A percentile compares a stretch with the other conserved stretches of the same genome.
phyloP scores from a whole-genome alignment of 2,113 vertebrate genomes.

The Epinephelus fuscoguttatus region DNA sequence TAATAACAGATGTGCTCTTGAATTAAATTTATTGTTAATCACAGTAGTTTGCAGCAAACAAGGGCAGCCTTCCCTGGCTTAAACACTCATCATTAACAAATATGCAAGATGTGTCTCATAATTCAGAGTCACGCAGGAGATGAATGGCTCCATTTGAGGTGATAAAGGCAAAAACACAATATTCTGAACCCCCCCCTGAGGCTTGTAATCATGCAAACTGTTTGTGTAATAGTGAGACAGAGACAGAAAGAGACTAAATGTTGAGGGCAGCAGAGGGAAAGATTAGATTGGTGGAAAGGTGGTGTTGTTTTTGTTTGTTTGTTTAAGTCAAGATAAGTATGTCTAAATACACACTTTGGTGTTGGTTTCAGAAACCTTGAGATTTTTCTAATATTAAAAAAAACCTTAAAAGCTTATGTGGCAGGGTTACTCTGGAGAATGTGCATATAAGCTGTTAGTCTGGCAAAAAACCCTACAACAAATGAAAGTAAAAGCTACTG shows the following conservation, averaged over 20 bases:
- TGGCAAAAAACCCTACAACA: too few relatives aligned
- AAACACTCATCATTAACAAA: constrained; percentile 11
- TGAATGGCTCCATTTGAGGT: constrained; percentile 21
- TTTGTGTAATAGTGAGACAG: neutral
- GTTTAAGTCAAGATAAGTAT: too few relatives aligned
- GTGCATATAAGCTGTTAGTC: neutral
- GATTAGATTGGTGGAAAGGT: too few relatives aligned
- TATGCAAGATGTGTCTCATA: constrained; percentile 12
- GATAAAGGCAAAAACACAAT: constrained; percentile 12
- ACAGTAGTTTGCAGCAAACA: neutral
- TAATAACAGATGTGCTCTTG: neutral
- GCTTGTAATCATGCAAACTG: constrained; percentile 4
- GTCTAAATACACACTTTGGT: neutral
- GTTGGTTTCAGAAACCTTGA: neutral
- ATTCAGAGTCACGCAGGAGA: constrained; percentile 23
- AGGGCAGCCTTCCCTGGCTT: neutral
- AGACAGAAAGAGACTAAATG: neutral
- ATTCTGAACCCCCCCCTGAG: constrained; percentile 13
- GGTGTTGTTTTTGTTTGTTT: too few relatives aligned
- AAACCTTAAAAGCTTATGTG: neutral
- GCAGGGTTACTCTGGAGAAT: neutral
- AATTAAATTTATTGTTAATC: neutral
- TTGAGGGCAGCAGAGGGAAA: neutral
- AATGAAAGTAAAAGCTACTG: neutral
- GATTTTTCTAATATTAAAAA: neutral